Evolutionary conservation across 2,888 invertebrate species (phyloP), one percentile per base, ranked within the genome.

Genomic region (Eristalinus sepulchralis): DNA sequence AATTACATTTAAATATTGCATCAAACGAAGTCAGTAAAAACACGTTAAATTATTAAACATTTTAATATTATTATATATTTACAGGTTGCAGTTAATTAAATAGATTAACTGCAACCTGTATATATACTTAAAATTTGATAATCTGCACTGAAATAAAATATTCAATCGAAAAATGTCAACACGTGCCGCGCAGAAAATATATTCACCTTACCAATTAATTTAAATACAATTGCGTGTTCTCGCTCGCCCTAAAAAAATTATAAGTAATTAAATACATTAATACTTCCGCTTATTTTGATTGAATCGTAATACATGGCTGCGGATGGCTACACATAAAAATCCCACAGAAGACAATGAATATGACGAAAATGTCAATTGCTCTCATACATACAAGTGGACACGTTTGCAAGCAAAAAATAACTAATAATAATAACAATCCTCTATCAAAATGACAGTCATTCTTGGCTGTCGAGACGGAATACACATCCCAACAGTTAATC

Each of bases 401-500:
- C 24, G 24, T 71, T 39, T 34, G 39, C 17, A 53, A 64, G 34
- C 53, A 13, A 17, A 34, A 39, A 24, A 63, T n/a, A 60, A 64
- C 4, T 10, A 55, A 55, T 27, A 36, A 34, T 27, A 68, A 62
- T 22, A 70, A 10, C 22, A 34, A 64, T 59, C 24, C 13, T 39
- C 10, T 62, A 53, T 59, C 33, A 36, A 31, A 27, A n/a, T 33
- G 55, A 53, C 59, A 47, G 59, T 53, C 33, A 36, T 60, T 60
- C 34, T 17, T 60, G 53, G 67, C 53, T 62, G 53, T 68, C 11
- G 13, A 24, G 67, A 34, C 59, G n/a, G 17, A 64, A 31, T 36
- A 57, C n/a, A 66, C 11, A 66, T 62, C 55, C 55, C 66, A 57
- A 72, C 33, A 20, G 59, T 11, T 79, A 79, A 71, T 64, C 33